Evolutionary conservation across 2,888 invertebrate species (phyloP).

Genomic region (Phasia obesa): DNA sequence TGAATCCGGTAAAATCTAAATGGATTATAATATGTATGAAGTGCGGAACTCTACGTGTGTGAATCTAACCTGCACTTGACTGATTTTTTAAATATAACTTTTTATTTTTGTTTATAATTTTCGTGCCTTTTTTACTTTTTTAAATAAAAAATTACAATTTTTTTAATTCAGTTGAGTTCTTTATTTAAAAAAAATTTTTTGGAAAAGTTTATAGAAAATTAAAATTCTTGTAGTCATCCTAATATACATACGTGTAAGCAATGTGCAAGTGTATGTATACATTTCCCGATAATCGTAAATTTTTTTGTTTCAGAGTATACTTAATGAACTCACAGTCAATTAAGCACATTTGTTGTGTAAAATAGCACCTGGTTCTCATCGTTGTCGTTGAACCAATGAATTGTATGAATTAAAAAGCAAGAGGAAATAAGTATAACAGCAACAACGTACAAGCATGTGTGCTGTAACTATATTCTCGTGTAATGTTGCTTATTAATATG

Average conservation of each 20-base stretch:
- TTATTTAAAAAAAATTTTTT: too few species aligned
- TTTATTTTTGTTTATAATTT: too few species aligned
- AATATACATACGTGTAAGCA: not conserved
- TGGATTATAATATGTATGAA: too few species aligned
- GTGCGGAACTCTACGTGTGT: too few species aligned
- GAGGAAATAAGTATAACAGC: slow-evolving; percentile 36
- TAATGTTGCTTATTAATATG: slow-evolving; percentile 1
- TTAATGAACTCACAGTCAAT: slow-evolving; percentile 63
- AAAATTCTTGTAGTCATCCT: not conserved
- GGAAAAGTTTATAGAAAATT: too few species aligned
- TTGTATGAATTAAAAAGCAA: slow-evolving; percentile 12
- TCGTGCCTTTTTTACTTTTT: too few species aligned
- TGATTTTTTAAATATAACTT: too few species aligned
- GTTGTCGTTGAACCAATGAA: slow-evolving; percentile 38
- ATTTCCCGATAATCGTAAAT: slow-evolving; percentile 27
- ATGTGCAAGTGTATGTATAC: slow-evolving; percentile 10
- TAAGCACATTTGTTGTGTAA: slow-evolving; percentile 63
- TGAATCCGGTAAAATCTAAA: too few species aligned
- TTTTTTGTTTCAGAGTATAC: slow-evolving; percentile 33
- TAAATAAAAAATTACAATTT: too few species aligned
- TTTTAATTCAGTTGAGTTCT: too few species aligned
- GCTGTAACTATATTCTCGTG: not conserved
- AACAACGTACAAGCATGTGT: slow-evolving; percentile 5
- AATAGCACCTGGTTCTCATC: slow-evolving; percentile 60
- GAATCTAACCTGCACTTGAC: too few species aligned